These are phyloP conservation scores for Nesidiocoris tenuis DNA, from an alignment of 2,888 invertebrate species.

Conservation along the genomic window DNA sequence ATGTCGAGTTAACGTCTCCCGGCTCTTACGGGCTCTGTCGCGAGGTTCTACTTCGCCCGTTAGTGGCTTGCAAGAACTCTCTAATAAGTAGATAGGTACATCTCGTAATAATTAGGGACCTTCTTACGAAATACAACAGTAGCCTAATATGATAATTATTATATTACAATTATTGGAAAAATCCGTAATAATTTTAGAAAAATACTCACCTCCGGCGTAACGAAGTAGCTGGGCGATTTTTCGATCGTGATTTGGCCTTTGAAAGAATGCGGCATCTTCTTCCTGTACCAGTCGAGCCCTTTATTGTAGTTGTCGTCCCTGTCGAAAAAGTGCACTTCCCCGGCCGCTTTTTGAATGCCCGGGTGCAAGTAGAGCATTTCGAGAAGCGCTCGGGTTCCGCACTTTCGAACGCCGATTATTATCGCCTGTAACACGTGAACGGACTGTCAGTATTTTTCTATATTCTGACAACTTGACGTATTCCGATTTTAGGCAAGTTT, in stretches of 20 bases:
- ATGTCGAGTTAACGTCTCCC: too few species aligned
- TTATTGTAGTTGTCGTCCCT: conserved; percentile 86
- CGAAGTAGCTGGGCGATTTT: conserved; percentile 97
- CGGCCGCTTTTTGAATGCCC: conserved; percentile 85
- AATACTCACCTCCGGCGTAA: conserved; percentile 82
- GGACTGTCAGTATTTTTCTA: too few species aligned
- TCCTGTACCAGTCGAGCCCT: conserved; percentile 93
- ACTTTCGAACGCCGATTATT: conserved; percentile 94
- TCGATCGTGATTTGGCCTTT: conserved; percentile 92
- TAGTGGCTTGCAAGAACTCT: too few species aligned
- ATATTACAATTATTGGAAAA: too few species aligned
- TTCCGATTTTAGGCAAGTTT: too few species aligned
- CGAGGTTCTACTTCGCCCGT: too few species aligned
- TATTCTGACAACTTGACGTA: too few species aligned
- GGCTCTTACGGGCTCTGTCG: too few species aligned
- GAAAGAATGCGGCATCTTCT: conserved; percentile 91
- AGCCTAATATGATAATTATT: too few species aligned
- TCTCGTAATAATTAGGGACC: too few species aligned
- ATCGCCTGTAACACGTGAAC: conserved; percentile 64
- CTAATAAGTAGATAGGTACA: too few species aligned
- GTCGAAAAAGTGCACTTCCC: conserved; percentile 97
- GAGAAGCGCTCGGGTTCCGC: conserved; percentile 91
- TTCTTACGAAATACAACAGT: too few species aligned
- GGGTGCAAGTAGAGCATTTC: conserved; percentile 96
- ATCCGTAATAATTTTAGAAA: background rate